A percentile compares a stretch with the other conserved stretches of the same genome.
Evolutionary conservation across 2,888 invertebrate genomes (phyloP).

Genomic region (Apodemia zela): DNA sequence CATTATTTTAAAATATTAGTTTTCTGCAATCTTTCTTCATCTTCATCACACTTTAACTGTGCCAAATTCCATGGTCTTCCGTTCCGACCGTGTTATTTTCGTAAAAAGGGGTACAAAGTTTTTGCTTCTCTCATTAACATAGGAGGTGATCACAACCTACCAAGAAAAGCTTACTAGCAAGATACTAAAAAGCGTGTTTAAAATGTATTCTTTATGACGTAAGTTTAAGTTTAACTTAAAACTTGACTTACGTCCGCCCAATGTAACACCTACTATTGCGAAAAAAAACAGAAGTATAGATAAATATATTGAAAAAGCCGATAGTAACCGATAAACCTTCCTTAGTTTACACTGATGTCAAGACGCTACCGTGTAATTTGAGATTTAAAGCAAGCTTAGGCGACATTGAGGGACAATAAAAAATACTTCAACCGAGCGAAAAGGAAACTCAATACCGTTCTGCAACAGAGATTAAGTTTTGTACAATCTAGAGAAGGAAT

Average conservation of each 20-base stretch:
- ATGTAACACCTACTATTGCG: conserved; percentile 43
- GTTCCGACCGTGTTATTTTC: too few species aligned
- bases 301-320: conserved; percentile 13
- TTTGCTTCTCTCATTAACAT: too few species aligned
- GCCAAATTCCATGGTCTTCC: too few species aligned
- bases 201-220: too few species aligned
- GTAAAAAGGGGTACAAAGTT: too few species aligned
- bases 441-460: conserved; percentile 72
- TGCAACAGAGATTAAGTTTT: conserved; percentile 74
- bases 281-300: conserved; percentile 43
- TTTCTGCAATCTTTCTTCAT: too few species aligned
- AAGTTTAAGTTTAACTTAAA: conserved; percentile 31
- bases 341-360: conserved; percentile 54
- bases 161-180: too few species aligned
- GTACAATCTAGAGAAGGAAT: conserved; percentile 65
- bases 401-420: conserved; percentile 67
- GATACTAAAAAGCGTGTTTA: too few species aligned
- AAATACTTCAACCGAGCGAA: conserved; percentile 66
- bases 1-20: too few species aligned
- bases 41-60: too few species aligned
- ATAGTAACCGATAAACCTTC: conserved; percentile 21
- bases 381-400: conserved; percentile 62
- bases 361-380: conserved; percentile 74
- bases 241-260: conserved; percentile 60
- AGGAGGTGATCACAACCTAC: too few species aligned